Evolutionary conservation across 2,113 vertebrate species (phyloP).

Genomic region (Leptodactylus fuscus): DNA sequence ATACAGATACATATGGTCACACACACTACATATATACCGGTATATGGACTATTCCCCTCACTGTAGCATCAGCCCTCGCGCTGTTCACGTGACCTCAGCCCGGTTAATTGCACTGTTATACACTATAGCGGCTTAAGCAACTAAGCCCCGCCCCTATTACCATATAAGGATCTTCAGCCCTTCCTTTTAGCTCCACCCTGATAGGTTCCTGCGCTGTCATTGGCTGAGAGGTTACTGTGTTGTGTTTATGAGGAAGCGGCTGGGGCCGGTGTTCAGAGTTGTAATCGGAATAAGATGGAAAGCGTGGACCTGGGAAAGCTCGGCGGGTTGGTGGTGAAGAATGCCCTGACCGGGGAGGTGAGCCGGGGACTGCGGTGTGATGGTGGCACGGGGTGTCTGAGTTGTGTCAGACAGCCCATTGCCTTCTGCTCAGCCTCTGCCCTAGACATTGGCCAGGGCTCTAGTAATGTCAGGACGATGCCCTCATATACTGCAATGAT

Average conservation of each 20-base stretch:
- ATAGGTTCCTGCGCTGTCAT: not conserved
- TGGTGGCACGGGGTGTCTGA: too few species aligned
- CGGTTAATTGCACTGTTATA: constrained; percentile 5
- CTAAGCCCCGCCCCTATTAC: not conserved
- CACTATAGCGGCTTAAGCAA: constrained; percentile 40
- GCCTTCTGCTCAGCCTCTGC: too few species aligned
- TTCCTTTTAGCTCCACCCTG: not conserved
- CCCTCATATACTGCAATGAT: too few species aligned
- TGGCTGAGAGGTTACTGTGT: not conserved
- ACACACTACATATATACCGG: not conserved
- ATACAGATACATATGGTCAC: not conserved
- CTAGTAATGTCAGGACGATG: too few species aligned
- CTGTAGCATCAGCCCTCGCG: not conserved
- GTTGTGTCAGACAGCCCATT: too few species aligned
- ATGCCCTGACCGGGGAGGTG: constrained; percentile 75
- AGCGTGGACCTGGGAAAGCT: constrained; percentile 71
- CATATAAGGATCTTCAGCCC: not conserved
- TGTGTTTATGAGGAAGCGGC: not conserved
- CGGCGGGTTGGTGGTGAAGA: constrained; percentile 76
- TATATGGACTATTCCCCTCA: not conserved
- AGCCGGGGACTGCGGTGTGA: not conserved
- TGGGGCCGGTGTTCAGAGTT: not conserved
- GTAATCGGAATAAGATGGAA: constrained; percentile 64
- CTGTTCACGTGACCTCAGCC: not conserved
- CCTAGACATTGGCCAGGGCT: too few species aligned